Evolutionary conservation across 1,140 invertebrate species (phyloP).

Genomic region (Coenobita brevimanus): DNA sequence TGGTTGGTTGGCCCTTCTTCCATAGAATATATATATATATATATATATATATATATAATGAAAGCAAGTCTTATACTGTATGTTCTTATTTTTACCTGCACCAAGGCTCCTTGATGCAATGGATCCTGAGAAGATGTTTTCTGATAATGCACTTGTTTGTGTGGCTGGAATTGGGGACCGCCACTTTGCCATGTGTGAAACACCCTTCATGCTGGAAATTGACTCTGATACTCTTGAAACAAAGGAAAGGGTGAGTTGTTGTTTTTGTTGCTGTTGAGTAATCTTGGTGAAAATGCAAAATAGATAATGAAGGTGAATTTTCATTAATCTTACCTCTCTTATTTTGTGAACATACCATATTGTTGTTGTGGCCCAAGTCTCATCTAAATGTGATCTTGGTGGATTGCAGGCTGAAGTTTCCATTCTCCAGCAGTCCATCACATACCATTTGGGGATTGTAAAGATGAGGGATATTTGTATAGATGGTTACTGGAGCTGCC

Average conservation of each 20-base stretch:
- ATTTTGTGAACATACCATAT: too few relatives aligned
- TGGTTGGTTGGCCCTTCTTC: not conserved
- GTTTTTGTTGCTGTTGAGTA: too few relatives aligned
- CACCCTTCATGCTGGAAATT: constrained; percentile 84
- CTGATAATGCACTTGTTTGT: constrained; percentile 91
- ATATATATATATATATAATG: not conserved
- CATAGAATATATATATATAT: not conserved
- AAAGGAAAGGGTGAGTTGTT: constrained; percentile 31
- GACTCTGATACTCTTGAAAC: constrained; percentile 82
- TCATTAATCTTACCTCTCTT: too few relatives aligned
- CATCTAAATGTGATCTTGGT: too few relatives aligned
- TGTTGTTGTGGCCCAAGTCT: too few relatives aligned
- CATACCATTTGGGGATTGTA: too few relatives aligned
- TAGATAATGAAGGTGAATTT: too few relatives aligned
- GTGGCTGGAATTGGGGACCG: constrained; percentile 90
- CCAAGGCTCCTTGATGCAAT: constrained; percentile 82
- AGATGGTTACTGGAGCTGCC: too few relatives aligned
- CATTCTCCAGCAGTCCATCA: too few relatives aligned
- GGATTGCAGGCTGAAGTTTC: too few relatives aligned
- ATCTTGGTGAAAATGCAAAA: too few relatives aligned
- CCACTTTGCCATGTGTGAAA: constrained; percentile 87
- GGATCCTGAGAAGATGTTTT: constrained; percentile 78
- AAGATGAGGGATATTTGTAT: too few relatives aligned
- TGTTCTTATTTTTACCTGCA: not conserved
- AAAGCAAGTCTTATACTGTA: not conserved